Conservation (phyloP, 2,888 invertebrate genomes). For the Tenodera sinensis region DNA sequence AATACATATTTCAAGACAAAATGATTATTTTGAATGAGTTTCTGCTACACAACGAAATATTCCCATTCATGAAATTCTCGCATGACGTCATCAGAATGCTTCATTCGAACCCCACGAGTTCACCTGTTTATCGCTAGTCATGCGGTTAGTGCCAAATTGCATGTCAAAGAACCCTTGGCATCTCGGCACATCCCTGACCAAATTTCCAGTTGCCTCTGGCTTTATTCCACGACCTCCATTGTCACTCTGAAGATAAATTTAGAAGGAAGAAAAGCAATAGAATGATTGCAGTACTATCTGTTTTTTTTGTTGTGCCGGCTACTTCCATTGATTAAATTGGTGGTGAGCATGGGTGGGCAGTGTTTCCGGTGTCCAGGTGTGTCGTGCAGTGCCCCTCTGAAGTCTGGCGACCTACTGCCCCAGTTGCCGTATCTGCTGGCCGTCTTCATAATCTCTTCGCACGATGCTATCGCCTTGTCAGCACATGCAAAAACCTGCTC, state of each 20-base stretch:
- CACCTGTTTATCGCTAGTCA: no score
- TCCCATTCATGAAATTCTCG: no score
- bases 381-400: not conserved
- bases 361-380: not conserved
- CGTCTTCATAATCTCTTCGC: not conserved
- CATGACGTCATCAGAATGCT: no score
- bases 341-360: not conserved
- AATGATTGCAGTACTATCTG: not conserved
- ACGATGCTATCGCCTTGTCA: not conserved
- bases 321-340: not conserved
- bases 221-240: not conserved
- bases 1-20: no score
- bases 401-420: not conserved
- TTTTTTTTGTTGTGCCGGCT: not conserved
- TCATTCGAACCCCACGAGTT: no score
- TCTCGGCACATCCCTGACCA: not conserved
- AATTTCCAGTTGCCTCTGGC: not conserved
- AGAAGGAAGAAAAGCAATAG: not conserved
- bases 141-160: not conserved
- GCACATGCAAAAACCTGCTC: not conserved
- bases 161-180: not conserved
- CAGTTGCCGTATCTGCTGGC: not conserved
- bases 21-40: no score
- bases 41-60: no score
- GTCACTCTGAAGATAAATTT: not conserved